Evolutionary conservation across 2,888 invertebrate genomes (phyloP).

Genomic region (Plagodis dolabraria): DNA sequence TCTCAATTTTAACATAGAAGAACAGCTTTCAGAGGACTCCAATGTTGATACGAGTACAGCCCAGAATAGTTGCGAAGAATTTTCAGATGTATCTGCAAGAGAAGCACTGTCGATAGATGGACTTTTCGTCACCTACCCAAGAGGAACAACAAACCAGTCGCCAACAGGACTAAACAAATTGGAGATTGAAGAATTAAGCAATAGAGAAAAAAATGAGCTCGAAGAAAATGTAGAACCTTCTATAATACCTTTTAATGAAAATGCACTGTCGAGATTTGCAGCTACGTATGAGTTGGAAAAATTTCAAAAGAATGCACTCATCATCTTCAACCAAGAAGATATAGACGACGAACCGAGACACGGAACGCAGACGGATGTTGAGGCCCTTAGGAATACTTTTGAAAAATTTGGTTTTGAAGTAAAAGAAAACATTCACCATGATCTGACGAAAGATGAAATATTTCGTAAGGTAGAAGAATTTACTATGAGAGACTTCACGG

Average conservation of each 20-base stretch:
- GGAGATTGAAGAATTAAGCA: not conserved
- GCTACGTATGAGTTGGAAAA: slow-evolving; percentile 65
- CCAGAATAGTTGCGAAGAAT: slow-evolving; percentile 1
- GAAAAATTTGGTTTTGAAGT: slow-evolving; percentile 61
- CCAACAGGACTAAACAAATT: not conserved
- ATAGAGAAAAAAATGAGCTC: not conserved
- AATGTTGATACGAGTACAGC: slow-evolving; percentile 1
- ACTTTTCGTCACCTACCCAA: not conserved
- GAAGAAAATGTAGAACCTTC: not conserved
- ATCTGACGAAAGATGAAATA: slow-evolving; percentile 58
- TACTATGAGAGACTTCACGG: slow-evolving; percentile 50
- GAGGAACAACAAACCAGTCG: not conserved
- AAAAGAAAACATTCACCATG: slow-evolving; percentile 42
- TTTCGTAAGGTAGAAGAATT: slow-evolving; percentile 55
- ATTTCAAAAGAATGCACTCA: slow-evolving; percentile 63
- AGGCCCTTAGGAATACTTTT: slow-evolving; percentile 56
- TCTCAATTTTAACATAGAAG: not conserved
- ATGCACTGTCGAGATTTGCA: slow-evolving; percentile 54
- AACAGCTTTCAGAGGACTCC: slow-evolving; percentile 11
- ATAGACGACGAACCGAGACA: slow-evolving; percentile 55
- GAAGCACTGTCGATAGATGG: slow-evolving; percentile 8
- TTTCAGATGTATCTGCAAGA: not conserved
- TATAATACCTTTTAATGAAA: slow-evolving; percentile 5
- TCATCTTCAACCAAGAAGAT: slow-evolving; percentile 68
- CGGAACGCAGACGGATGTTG: slow-evolving; percentile 65